Conservation (phyloP, 2,113 vertebrate genomes). For the Oceanodroma tethys region DNA sequence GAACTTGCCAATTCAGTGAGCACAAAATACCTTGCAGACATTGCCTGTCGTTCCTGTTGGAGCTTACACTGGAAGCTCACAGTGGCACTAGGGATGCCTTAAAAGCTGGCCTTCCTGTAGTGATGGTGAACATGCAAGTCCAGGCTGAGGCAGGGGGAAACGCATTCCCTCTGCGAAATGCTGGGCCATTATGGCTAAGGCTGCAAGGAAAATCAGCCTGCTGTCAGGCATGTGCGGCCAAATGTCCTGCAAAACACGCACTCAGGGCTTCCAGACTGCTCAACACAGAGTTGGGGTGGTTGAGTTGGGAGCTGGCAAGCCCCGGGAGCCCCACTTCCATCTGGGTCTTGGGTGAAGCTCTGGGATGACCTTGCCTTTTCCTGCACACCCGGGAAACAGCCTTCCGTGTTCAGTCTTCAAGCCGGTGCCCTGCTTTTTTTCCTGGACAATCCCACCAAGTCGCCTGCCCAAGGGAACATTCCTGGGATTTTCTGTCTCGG, state of each 20-base stretch:
- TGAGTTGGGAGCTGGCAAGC: not conserved
- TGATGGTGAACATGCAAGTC: not conserved
- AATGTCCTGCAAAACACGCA: not conserved
- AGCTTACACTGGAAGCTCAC: not conserved
- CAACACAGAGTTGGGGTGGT: not conserved
- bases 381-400: not conserved
- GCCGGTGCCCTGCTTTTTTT: not conserved
- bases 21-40: not conserved
- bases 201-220: not conserved
- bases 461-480: not conserved
- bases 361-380: not conserved
- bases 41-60: not conserved
- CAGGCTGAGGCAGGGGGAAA: not conserved
- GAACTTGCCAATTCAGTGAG: not conserved
- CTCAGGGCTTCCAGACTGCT: not conserved
- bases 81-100: not conserved
- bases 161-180: not conserved
- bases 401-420: not conserved
- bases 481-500: not conserved
- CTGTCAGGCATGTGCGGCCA: fast-evolving
- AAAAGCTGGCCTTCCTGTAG: not conserved
- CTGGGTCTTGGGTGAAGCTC: not conserved
- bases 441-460: not conserved
- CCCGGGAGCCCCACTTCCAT: not conserved
- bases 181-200: not conserved